Conservation (phyloP, 2,113 vertebrate species). For the Pyxicephalus adspersus region DNA sequence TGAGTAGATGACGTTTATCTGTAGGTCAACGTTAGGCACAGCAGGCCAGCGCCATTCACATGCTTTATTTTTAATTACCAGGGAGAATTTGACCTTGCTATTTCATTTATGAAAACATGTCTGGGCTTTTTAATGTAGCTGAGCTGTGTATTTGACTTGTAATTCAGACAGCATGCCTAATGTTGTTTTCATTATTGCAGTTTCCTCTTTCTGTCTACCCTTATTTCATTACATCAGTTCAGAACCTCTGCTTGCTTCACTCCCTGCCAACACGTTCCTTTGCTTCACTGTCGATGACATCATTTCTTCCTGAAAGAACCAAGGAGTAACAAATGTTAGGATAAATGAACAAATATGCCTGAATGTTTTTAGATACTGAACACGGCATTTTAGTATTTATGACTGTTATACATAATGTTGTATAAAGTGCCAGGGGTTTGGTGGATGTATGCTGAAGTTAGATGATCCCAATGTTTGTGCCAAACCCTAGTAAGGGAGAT, state of each 20-base stretch:
- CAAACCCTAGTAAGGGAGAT: no score
- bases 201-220: conserved; percentile 5
- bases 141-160: not conserved
- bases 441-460: no score
- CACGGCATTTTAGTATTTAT: no score
- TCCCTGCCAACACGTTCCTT: conserved; percentile 34
- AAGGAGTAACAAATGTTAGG: conserved; percentile 11
- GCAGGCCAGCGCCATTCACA: no score
- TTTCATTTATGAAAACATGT: not conserved
- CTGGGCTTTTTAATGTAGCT: not conserved
- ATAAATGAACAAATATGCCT: conserved; percentile 22
- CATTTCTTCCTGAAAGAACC: conserved; percentile 21
- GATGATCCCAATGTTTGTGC: no score
- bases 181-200: conserved; percentile 12
- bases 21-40: no score
- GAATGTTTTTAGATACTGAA: conserved; percentile 14
- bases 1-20: no score
- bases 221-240: conserved; percentile 7
- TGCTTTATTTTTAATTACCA: no score
- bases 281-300: conserved; percentile 30
- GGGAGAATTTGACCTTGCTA: no score
- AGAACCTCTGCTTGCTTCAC: conserved; percentile 21
- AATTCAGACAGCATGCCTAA: not conserved
- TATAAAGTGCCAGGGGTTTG: no score
- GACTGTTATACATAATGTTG: no score